A percentile compares a stretch with the other conserved stretches of the same genome.
Evolutionary conservation across 2,113 vertebrate species (phyloP).

Genomic region (Alethe castanea): DNA sequence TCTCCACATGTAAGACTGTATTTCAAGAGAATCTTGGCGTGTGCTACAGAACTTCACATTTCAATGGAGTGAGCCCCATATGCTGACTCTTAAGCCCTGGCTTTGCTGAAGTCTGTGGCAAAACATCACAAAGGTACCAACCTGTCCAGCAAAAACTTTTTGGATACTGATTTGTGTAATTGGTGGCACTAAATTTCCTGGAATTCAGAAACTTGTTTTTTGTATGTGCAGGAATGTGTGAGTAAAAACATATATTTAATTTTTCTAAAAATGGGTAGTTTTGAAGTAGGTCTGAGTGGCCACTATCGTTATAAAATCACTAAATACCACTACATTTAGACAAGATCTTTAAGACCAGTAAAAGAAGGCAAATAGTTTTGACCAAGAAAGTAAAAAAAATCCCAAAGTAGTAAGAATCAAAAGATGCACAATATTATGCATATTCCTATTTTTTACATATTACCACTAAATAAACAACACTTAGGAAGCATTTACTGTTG

Average conservation of each 20-base stretch:
- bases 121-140: not conserved
- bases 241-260: not conserved
- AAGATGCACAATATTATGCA: not conserved
- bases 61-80: not conserved
- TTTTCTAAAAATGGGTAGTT: not conserved
- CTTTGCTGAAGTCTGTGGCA: not conserved
- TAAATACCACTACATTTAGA: not conserved
- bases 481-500: not conserved
- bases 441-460: not conserved
- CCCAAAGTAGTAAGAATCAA: not conserved
- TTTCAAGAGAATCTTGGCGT: not conserved
- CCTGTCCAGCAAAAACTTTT: not conserved
- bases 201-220: not conserved
- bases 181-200: not conserved
- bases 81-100: not conserved
- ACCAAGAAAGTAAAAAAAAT: not conserved
- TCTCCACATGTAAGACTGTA: not conserved
- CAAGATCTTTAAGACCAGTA: not conserved
- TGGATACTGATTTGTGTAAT: not conserved
- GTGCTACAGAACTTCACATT: not conserved
- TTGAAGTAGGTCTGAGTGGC: not conserved
- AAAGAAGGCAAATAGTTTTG: not conserved
- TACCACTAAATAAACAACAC: not conserved
- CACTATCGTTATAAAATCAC: not conserved
- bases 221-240: not conserved